Conservation (phyloP, 2,113 vertebrate species). For the Danionella cerebrum region DNA sequence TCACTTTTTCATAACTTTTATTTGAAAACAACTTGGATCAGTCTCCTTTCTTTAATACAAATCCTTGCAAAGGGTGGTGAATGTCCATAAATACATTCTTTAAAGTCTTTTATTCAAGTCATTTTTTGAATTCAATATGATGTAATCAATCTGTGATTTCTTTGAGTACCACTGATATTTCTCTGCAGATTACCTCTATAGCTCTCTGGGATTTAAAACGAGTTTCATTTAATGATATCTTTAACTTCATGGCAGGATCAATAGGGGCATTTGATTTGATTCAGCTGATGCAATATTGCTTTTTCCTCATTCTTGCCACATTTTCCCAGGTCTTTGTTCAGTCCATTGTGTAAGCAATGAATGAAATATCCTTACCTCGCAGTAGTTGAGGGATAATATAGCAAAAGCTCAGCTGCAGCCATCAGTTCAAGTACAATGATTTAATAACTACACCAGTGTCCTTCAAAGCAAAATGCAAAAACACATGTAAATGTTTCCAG, state of each 20-base stretch:
- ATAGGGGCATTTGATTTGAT: not conserved
- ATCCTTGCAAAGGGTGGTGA: not conserved
- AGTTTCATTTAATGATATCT: not conserved
- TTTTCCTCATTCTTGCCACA: not conserved
- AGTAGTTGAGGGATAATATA: not conserved
- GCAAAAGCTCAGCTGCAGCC: not conserved
- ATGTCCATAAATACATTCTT: too few relatives aligned
- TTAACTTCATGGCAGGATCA: not conserved
- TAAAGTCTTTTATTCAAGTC: not conserved
- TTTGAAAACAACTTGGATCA: not conserved
- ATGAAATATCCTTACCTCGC: not conserved
- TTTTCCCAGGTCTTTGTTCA: not conserved
- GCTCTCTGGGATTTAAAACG: not conserved
- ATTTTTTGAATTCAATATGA: not conserved
- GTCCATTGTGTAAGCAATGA: not conserved
- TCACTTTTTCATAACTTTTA: not conserved
- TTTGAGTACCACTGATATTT: not conserved
- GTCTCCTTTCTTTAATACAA: not conserved
- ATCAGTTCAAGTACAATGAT: not conserved
- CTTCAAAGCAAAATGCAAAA: not conserved
- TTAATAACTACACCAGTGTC: not conserved
- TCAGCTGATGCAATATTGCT: not conserved
- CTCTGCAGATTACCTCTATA: not conserved
- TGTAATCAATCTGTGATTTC: not conserved
- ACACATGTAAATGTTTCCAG: not conserved